Percentiles rank a stretch among this genome's conserved stretches.
Evolutionary conservation across 1,140 invertebrate species (phyloP).

Genomic region (Spodoptera frugiperda): DNA sequence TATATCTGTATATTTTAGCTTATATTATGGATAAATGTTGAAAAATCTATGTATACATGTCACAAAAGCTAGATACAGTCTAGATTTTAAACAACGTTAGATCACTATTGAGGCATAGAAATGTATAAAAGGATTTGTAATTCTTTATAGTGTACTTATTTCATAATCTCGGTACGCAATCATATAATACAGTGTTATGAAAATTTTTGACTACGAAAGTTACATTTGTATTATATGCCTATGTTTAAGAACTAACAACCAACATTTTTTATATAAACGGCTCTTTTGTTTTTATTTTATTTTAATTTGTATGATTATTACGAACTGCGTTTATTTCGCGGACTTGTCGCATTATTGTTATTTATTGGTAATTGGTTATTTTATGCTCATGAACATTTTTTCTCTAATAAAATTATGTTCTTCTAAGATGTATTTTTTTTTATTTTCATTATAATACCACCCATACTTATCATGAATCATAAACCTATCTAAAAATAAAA

Average conservation of each 20-base stretch:
- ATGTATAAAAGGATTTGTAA: slow-evolving; percentile 47
- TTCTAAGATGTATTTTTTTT: slow-evolving; percentile 52
- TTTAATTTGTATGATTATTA: slow-evolving; percentile 27
- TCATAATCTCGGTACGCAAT: slow-evolving; percentile 47
- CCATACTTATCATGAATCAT: not conserved
- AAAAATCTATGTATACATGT: slow-evolving; percentile 53
- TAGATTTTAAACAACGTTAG: slow-evolving; percentile 35
- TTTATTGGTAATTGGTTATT: slow-evolving; percentile 83
- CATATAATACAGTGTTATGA: slow-evolving; percentile 46
- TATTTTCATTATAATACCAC: not conserved
- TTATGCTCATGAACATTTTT: slow-evolving; percentile 76
- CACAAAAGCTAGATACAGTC: slow-evolving; percentile 46
- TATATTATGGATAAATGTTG: slow-evolving; percentile 54
- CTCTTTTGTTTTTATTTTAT: slow-evolving; percentile 45
- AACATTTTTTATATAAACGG: slow-evolving; percentile 46
- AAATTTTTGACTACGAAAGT: slow-evolving; percentile 35
- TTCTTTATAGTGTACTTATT: slow-evolving; percentile 49
- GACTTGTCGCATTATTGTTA: slow-evolving; percentile 65
- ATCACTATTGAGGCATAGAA: slow-evolving; percentile 45
- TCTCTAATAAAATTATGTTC: slow-evolving; percentile 83
- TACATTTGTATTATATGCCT: slow-evolving; percentile 26
- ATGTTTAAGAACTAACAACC: slow-evolving; percentile 50
- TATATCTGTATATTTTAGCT: slow-evolving; percentile 57
- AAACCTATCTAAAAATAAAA: too few relatives aligned
- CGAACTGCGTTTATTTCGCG: slow-evolving; percentile 51